A percentile compares a stretch with the other conserved stretches of the same genome.
Conservation (phyloP, 2,888 invertebrate genomes). For the Protodeltote pygarga region DNA sequence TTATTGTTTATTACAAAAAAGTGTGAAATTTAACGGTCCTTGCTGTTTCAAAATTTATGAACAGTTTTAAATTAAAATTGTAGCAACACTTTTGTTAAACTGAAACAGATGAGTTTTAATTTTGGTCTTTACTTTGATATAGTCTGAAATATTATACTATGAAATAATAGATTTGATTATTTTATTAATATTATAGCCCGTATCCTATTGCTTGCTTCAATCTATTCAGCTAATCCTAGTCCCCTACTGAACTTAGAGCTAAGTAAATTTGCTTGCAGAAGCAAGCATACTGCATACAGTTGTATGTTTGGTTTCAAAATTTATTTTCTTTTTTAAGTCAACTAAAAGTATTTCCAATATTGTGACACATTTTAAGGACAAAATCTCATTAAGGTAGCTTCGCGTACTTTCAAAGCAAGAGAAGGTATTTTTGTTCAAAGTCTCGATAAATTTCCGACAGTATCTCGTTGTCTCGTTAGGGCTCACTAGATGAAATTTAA, state of each 20-base stretch:
- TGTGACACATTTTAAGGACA: slow-evolving; percentile 11
- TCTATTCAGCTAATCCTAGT: too few species aligned
- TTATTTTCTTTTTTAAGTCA: too few species aligned
- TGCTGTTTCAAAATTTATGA: slow-evolving; percentile 31
- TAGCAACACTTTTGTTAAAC: slow-evolving; percentile 15
- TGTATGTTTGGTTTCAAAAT: too few species aligned
- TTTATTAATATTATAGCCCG: too few species aligned
- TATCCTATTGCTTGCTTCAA: too few species aligned
- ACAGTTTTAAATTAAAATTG: slow-evolving; percentile 26
- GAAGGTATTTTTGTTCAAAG: slow-evolving; percentile 46
- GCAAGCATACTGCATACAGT: too few species aligned
- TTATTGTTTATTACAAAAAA: slow-evolving; percentile 26
- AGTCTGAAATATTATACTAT: neutral
- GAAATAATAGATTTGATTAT: too few species aligned
- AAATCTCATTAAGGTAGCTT: slow-evolving; percentile 16
- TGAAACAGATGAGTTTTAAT: slow-evolving; percentile 6
- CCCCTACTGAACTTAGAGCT: too few species aligned
- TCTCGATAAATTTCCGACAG: slow-evolving; percentile 44
- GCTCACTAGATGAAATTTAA: slow-evolving; percentile 77
- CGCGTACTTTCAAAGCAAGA: slow-evolving; percentile 18
- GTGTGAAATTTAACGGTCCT: slow-evolving; percentile 20
- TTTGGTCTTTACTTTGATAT: neutral
- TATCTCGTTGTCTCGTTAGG: slow-evolving; percentile 66
- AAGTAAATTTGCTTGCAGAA: neutral
- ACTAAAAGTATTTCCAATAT: too few species aligned